Evolutionary conservation across 1,140 invertebrate genomes (phyloP), one percentile per base, ranked within the genome.

Genomic region (Orius insidiosus): DNA sequence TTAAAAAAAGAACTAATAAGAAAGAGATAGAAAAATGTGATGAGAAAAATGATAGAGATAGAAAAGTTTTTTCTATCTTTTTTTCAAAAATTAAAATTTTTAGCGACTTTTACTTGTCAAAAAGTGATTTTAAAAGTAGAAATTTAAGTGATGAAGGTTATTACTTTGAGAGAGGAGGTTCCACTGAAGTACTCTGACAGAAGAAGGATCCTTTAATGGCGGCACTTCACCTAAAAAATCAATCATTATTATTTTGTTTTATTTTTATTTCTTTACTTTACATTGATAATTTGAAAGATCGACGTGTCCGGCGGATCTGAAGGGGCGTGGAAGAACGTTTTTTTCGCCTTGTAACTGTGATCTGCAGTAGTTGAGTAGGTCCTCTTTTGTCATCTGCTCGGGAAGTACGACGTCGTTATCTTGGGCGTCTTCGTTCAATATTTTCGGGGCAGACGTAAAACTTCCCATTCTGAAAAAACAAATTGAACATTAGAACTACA

Each of bases 151-250:
- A n/a, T n/a, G n/a, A n/a, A n/a, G 18, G 13, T 11, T 45, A 58
- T 61, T 67, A 82, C 79, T 75, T 71, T 83, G 78, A 10, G 80
- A 77, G 5, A 83, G 60, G 51, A 82, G 68, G 58, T 83, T 83
- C 79, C 80, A 83, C 54, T 82, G 79, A 53, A 83, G 66, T 13
- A 83, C 55, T 52, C 78, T 63, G 47, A 82, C 57, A 18, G 34
- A 51, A 13, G 50, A 44, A 33, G 41, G 24, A 16, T 43, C 41
- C n/a, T 15, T 32, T n/a, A 43, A 18, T n/a, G 19, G 24, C n/a
- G 41, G 24, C 24, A 43, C 7, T 30, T 31, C 41, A 30, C 31
- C n/a, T 24, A 24, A 4, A 24, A 24, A 24, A 24, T n/a, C n/a
- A n/a, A n/a, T n/a, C 24, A 24, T 24, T 24, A 36, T 36, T 4